phyloP scores from a whole-genome alignment of 1,140 invertebrate species.

The Onthophagus taurus region DNA sequence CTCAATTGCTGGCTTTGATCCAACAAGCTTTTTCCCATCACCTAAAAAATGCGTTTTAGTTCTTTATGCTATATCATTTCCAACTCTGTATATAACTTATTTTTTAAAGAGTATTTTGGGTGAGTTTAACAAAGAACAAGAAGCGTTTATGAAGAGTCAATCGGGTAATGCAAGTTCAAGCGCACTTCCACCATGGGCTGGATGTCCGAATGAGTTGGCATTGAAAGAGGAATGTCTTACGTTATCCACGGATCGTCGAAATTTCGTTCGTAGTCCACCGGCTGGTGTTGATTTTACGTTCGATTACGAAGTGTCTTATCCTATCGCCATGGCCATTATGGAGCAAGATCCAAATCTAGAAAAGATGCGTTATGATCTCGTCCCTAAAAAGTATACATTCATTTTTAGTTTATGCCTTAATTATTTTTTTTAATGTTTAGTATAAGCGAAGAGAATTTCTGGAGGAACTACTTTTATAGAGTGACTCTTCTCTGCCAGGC shows the following conservation, averaged over 20 bases:
- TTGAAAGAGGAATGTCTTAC: constrained; percentile 92
- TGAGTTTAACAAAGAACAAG: constrained; percentile 94
- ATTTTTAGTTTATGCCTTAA: constrained; percentile 36
- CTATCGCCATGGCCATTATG: constrained; percentile 87
- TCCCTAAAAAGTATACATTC: constrained; percentile 97
- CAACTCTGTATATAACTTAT: constrained; percentile 19
- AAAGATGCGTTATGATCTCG: constrained; percentile 97
- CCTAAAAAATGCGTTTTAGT: too few species aligned
- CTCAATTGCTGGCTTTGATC: too few species aligned
- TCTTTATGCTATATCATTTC: constrained; percentile 10
- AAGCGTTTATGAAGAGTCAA: constrained; percentile 86
- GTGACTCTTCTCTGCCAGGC: constrained; percentile 96
- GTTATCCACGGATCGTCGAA: constrained; percentile 87
- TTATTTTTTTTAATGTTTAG: constrained; percentile 44
- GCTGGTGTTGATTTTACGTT: constrained; percentile 92
- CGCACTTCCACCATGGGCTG: constrained; percentile 84
- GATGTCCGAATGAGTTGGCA: constrained; percentile 75
- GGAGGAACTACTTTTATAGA: constrained; percentile 99
- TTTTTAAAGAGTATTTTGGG: constrained; percentile 78
- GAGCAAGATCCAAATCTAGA: constrained; percentile 90
- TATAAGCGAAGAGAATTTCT: constrained; percentile 96
- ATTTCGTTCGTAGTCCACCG: constrained; percentile 93
- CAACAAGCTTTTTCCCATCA: too few species aligned
- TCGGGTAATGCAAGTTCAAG: constrained; percentile 59
- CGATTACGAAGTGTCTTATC: constrained; percentile 84